A percentile compares a stretch with the other conserved stretches of the same genome.
These are phyloP conservation scores for Trichogramma evanescens DNA, from an alignment of 2,888 invertebrate genomes.

Conservation along the genomic window DNA sequence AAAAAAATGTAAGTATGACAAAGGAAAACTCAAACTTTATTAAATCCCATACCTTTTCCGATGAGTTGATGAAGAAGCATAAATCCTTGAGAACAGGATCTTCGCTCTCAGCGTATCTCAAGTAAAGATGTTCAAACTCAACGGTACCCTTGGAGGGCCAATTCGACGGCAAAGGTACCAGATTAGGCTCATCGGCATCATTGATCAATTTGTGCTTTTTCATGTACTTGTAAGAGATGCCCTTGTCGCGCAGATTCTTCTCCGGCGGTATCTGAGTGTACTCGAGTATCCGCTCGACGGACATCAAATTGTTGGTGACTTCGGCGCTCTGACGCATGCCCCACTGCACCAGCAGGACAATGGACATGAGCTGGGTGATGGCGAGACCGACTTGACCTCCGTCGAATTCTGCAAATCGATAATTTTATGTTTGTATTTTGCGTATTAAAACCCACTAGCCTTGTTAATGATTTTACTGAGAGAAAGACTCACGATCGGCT, in stretches of 20 bases:
- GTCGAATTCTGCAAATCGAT: slow-evolving; percentile 26
- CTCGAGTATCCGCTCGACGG: slow-evolving; percentile 77
- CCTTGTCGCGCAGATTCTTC: slow-evolving; percentile 28
- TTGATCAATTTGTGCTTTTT: slow-evolving; percentile 3
- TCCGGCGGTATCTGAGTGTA: slow-evolving; percentile 65
- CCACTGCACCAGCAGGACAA: slow-evolving; percentile 59
- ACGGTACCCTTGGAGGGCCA: slow-evolving; percentile 38
- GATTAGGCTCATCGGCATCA: slow-evolving; percentile 15
- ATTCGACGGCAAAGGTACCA: slow-evolving; percentile 36
- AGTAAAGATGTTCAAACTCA: slow-evolving; percentile 37
- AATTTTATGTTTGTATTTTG: background rate
- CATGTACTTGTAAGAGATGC: slow-evolving; percentile 4
- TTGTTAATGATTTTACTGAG: background rate
- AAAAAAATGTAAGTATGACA: too few species aligned
- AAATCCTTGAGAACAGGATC: slow-evolving; percentile 48
- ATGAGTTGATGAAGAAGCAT: slow-evolving; percentile 36
- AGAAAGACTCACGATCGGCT: slow-evolving; percentile 26
- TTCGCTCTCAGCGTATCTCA: slow-evolving; percentile 47
- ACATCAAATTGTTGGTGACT: slow-evolving; percentile 66
- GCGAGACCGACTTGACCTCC: slow-evolving; percentile 48
- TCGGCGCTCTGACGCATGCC: slow-evolving; percentile 79
- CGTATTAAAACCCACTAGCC: background rate
- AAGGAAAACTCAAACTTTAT: too few species aligned
- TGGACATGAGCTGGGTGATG: slow-evolving; percentile 47
- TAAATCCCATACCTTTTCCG: slow-evolving; percentile 39